A percentile compares a stretch with the other conserved stretches of the same genome.
Conservation (phyloP, 2,113 vertebrate genomes). For the Dissostichus mawsoni region DNA sequence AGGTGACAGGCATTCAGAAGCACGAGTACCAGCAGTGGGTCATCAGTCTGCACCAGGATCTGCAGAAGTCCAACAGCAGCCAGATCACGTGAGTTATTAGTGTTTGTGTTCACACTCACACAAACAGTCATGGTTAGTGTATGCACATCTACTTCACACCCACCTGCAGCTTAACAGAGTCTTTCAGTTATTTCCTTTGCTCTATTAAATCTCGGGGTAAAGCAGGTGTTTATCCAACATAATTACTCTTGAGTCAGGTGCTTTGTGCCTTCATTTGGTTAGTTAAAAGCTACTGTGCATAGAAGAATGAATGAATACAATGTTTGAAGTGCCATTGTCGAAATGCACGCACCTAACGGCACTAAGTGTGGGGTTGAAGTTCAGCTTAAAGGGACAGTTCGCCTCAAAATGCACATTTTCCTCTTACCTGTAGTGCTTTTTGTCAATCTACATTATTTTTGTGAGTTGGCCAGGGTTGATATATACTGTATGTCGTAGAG, state of each 20-base stretch:
- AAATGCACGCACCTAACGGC: background rate
- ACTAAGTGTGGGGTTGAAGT: background rate
- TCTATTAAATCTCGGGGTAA: background rate
- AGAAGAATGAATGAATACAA: slow-evolving; percentile 4
- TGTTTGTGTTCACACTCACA: background rate
- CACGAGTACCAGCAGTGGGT: slow-evolving; percentile 99
- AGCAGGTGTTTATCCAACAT: slow-evolving; percentile 25
- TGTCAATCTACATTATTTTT: too few species aligned
- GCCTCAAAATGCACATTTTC: too few species aligned
- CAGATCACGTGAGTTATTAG: slow-evolving; percentile 86
- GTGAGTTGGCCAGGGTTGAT: too few species aligned
- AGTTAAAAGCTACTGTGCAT: slow-evolving; percentile 8
- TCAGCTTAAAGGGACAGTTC: background rate
- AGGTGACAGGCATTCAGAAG: slow-evolving; percentile 95
- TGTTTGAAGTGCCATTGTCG: background rate
- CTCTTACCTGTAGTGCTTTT: too few species aligned
- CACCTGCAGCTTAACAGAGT: background rate
- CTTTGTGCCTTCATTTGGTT: slow-evolving; percentile 8
- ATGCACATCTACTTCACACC: background rate
- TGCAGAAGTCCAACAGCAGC: slow-evolving; percentile 96
- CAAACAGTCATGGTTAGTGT: background rate
- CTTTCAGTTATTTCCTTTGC: background rate
- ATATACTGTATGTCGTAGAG: too few species aligned
- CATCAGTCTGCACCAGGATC: slow-evolving; percentile 95
- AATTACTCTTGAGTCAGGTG: slow-evolving; percentile 32